These are phyloP conservation scores for Chondrosia reniformis DNA, from an alignment of 37 sponge, comb jelly and placozoan species.

Conservation along the genomic window DNA sequence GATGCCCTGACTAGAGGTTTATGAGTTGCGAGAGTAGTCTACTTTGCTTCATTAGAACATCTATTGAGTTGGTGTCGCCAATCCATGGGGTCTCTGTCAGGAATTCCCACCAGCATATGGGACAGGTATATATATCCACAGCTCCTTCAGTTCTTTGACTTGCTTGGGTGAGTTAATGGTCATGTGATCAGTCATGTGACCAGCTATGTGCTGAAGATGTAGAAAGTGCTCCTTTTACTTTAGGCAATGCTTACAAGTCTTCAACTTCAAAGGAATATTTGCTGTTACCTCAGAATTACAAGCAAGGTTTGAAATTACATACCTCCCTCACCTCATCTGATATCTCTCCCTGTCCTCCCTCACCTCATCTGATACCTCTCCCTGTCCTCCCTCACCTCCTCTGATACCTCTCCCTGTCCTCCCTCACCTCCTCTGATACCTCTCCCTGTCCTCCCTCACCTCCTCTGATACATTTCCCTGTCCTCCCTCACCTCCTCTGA, in stretches of 20 bases:
- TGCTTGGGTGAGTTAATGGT: constrained; percentile 41
- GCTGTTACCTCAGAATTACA: constrained; percentile 11
- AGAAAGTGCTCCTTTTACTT: neutral
- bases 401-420: neutral
- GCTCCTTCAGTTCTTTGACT: constrained; percentile 56
- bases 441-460: neutral
- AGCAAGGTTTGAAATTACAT: neutral
- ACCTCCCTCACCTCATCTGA: neutral
- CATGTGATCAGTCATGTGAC: constrained; percentile 9
- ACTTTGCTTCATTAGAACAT: constrained; percentile 21
- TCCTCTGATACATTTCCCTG: neutral
- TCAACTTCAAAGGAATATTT: constrained; percentile 45
- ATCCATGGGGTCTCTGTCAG: constrained; percentile 34
- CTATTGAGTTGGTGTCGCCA: constrained; percentile 56
- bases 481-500: neutral
- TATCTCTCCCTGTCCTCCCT: neutral
- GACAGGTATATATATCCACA: constrained; percentile 36
- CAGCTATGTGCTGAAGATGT: neutral
- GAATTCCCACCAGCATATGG: constrained; percentile 54
- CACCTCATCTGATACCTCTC: neutral
- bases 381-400: neutral
- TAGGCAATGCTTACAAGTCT: constrained; percentile 48
- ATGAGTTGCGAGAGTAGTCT: no score
- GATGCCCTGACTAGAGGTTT: no score
- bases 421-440: neutral